Evolutionary conservation across 2,888 invertebrate species (phyloP).

Genomic region (Dusona sp.): DNA sequence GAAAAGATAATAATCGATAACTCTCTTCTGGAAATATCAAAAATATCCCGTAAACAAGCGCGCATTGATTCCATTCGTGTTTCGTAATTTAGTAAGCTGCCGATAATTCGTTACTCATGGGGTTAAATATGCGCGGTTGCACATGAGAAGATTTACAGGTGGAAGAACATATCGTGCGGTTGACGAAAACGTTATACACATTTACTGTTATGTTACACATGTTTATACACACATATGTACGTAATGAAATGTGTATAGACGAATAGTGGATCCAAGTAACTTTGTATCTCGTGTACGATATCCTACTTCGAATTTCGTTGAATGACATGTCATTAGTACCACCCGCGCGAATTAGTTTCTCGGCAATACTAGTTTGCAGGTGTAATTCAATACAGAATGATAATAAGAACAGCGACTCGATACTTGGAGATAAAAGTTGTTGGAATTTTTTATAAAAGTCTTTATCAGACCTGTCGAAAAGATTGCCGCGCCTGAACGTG

Average conservation of each 20-base stretch:
- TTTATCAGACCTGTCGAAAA: neutral
- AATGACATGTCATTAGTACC: neutral
- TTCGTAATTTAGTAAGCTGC: conserved; percentile 4
- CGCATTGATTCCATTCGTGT: neutral
- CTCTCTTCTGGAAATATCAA: neutral
- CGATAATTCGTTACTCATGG: conserved; percentile 40
- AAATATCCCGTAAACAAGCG: neutral
- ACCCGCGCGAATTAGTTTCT: conserved; percentile 7
- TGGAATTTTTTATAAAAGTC: neutral
- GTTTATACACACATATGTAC: neutral
- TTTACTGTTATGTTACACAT: neutral
- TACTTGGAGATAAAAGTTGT: neutral
- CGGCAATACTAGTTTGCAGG: neutral
- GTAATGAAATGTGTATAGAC: neutral
- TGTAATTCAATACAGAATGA: neutral
- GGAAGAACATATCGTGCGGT: neutral
- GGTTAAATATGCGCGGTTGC: conserved; percentile 18
- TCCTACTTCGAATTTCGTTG: neutral
- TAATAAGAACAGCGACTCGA: neutral
- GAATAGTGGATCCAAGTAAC: neutral
- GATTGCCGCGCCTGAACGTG: neutral
- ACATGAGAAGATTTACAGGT: conserved; percentile 8
- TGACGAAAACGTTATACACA: neutral
- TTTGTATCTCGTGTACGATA: neutral
- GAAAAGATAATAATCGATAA: neutral